Evolutionary conservation across 1,140 invertebrate genomes (phyloP).

Genomic region (Neuroterus valhalla): DNA sequence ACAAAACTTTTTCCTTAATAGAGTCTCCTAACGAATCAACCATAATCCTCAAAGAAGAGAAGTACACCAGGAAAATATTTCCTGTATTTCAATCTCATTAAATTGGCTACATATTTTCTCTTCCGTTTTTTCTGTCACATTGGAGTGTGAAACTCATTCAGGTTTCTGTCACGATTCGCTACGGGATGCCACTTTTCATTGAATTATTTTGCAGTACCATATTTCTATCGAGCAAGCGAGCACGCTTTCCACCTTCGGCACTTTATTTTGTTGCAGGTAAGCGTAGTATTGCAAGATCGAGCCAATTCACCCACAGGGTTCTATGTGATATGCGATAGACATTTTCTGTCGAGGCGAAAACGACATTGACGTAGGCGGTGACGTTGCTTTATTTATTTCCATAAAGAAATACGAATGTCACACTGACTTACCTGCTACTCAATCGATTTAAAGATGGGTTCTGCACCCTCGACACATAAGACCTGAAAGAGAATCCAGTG

Average conservation of each 20-base stretch:
- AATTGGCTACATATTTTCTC: too few species aligned
- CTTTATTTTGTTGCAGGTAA: conserved; percentile 4
- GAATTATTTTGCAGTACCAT: not conserved
- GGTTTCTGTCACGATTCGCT: not conserved
- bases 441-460: conserved; percentile 4
- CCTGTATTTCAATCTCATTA: too few species aligned
- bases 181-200: not conserved
- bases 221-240: not conserved
- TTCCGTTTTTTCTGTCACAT: too few species aligned
- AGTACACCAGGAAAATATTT: too few species aligned
- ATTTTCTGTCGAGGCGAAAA: conserved; percentile 1
- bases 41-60: too few species aligned
- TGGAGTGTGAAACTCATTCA: too few species aligned
- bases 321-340: not conserved
- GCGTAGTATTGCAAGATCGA: not conserved
- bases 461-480: too few species aligned
- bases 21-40: too few species aligned
- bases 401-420: conserved; percentile 10
- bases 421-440: conserved; percentile 10
- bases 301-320: not conserved
- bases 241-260: not conserved
- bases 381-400: conserved; percentile 10
- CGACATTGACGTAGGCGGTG: conserved; percentile 14
- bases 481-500: too few species aligned
- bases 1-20: too few species aligned